Evolutionary conservation across 64 coral and sea anemone genomes (phyloP), one percentile per base, ranked within the genome.

Genomic region (Catalaphyllia jardinei): DNA sequence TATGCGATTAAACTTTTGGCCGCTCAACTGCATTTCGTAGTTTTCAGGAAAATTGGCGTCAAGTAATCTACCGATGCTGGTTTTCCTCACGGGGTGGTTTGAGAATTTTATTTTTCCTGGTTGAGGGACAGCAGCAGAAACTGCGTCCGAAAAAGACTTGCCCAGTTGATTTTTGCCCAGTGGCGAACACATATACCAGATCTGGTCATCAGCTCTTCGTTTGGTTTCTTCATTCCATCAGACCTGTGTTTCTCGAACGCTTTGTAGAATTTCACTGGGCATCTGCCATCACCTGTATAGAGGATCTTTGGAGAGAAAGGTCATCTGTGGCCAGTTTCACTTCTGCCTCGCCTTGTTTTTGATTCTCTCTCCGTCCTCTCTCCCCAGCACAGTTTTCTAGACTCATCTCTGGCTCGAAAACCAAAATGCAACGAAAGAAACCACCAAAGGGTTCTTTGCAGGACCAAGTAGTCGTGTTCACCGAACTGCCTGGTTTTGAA

Each of bases 351-450:
- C 33, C 84, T 29, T 87, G 67, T 87, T 73, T 73, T 87, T 15
- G n/a, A n/a, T n/a, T n/a, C n/a, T n/a, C n/a, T n/a, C n/a, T n/a
- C n/a, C n/a, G n/a, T n/a, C n/a, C n/a, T n/a, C n/a, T 38, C 35
- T 38, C 4, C 35, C 35, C 35, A 4, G 46, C 74, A 28, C 71
- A 88, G 51, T 28, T 88, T 88, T 76, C 86, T 63, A 49, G 31
- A 71, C 52, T 88, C 71, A 62, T 88, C 86, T 60, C 86, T 54
- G 28, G 86, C 73, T 25, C 73, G 24, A 64, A 74, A 88, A 9
- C 86, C 72, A 79, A 89, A 89, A 73, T 76, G 79, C 31, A 76
- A 49, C 5, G 89, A 84, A 31, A 91, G 67, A 75, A 86, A 91
- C 80, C 89, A 91, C 4, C 89, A 91, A 60, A 86, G 31, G 25